phyloP scores from a whole-genome alignment of 35 echinoderm and acorn worm species.

The Apostichopus californicus region DNA sequence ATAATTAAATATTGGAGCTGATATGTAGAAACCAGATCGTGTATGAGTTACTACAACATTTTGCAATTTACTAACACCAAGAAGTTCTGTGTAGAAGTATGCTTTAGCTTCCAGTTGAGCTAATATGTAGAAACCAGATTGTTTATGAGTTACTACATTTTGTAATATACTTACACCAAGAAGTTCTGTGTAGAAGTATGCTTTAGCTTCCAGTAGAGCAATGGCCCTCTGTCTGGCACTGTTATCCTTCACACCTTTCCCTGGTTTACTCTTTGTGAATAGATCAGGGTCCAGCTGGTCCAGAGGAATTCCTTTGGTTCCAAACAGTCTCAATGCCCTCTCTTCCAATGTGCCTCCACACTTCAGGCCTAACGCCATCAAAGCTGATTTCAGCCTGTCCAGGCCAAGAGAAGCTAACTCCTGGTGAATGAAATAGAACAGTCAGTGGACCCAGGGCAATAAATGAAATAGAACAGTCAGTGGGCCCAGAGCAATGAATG shows the following conservation, averaged over 20 bases:
- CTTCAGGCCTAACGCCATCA: conserved; percentile 93
- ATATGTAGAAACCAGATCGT: too few species aligned
- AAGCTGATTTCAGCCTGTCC: conserved; percentile 92
- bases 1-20: too few species aligned
- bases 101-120: conserved; percentile 81
- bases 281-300: conserved; percentile 84
- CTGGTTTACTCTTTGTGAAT: conserved; percentile 97
- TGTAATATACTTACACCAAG: too few species aligned
- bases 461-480: not conserved
- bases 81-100: conserved; percentile 83
- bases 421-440: conserved; percentile 26
- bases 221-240: conserved; percentile 79
- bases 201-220: conserved; percentile 88
- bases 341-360: conserved; percentile 96
- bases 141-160: too few species aligned
- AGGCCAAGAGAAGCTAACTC: conserved; percentile 96
- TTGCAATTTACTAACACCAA: conserved; percentile 49
- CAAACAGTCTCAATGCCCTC: conserved; percentile 87
- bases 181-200: conserved; percentile 55
- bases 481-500: too few species aligned
- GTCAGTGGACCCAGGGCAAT: too few species aligned
- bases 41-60: too few species aligned
- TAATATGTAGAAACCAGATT: too few species aligned
- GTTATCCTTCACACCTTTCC: conserved; percentile 84
- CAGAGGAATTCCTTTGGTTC: conserved; percentile 88